Conservation (phyloP, 2,113 vertebrate species). For the Halichoeres trimaculatus region DNA sequence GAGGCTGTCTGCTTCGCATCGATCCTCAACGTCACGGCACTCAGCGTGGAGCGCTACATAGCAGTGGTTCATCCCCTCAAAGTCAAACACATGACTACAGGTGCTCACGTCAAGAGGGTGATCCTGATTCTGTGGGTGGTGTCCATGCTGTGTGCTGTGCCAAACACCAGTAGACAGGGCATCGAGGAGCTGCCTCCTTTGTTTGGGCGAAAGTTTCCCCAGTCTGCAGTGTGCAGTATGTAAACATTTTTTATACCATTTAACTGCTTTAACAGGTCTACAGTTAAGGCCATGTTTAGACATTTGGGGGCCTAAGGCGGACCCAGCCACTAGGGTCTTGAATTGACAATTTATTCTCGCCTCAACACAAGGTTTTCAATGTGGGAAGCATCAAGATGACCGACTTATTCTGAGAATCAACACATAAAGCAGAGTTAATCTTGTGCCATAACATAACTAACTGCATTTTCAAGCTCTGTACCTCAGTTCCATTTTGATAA, state of each 20-base stretch:
- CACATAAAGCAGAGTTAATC: too few species aligned
- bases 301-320: too few species aligned
- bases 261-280: too few species aligned
- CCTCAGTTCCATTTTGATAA: too few species aligned
- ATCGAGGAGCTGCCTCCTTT: constrained; percentile 62
- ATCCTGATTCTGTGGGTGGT: constrained; percentile 87
- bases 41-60: constrained; percentile 93
- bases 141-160: constrained; percentile 89
- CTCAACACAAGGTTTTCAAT: too few species aligned
- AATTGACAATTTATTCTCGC: too few species aligned
- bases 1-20: constrained; percentile 95
- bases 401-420: too few species aligned
- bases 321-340: too few species aligned
- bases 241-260: constrained; percentile 4
- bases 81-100: constrained; percentile 86
- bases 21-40: constrained; percentile 92
- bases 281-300: too few species aligned
- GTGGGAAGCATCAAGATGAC: too few species aligned
- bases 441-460: too few species aligned
- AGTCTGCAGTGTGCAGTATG: constrained; percentile 74
- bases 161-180: constrained; percentile 93
- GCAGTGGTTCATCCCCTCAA: constrained; percentile 94
- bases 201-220: constrained; percentile 72
- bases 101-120: constrained; percentile 88
- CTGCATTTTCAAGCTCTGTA: too few species aligned